These are phyloP conservation scores for Emydoidea blandingii DNA, from an alignment of 2,797 vertebrate species.

Conservation along the genomic window DNA sequence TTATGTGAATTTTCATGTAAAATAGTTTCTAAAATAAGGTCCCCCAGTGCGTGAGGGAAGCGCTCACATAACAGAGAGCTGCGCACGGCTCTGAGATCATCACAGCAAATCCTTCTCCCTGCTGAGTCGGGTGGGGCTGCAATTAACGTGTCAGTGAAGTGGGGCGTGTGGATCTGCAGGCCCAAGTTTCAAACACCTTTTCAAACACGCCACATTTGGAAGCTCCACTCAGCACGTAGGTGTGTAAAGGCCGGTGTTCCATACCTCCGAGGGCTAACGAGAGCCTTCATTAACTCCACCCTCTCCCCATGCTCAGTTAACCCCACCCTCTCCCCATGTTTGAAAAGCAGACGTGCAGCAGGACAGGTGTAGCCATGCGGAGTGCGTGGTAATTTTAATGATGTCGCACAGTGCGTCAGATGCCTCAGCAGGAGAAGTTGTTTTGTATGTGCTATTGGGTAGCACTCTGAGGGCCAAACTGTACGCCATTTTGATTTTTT, in stretches of 20 bases:
- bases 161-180: not conserved
- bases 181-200: fast-evolving
- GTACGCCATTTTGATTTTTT: not conserved
- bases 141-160: conserved; percentile 19
- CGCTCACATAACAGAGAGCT: not conserved
- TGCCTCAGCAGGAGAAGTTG: not conserved
- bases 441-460: not conserved
- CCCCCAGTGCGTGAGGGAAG: not conserved
- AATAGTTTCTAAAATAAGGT: not conserved
- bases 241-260: fast-evolving
- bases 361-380: too few species aligned
- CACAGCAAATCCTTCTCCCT: conserved; percentile 73
- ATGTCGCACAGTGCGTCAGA: not conserved
- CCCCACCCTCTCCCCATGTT: too few species aligned
- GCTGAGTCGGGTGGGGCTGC: conserved; percentile 68
- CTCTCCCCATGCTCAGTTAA: too few species aligned
- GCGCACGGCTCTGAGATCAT: not conserved
- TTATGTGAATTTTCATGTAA: not conserved
- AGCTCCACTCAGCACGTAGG: fast-evolving
- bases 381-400: not conserved
- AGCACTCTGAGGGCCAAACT: not conserved
- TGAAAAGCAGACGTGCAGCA: too few species aligned
- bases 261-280: fast-evolving
- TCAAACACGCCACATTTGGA: not conserved
- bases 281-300: too few species aligned